Base-by-base conservation (phyloP, 53 echinoderm and acorn worm species). In the Zoroaster sp. region DNA sequence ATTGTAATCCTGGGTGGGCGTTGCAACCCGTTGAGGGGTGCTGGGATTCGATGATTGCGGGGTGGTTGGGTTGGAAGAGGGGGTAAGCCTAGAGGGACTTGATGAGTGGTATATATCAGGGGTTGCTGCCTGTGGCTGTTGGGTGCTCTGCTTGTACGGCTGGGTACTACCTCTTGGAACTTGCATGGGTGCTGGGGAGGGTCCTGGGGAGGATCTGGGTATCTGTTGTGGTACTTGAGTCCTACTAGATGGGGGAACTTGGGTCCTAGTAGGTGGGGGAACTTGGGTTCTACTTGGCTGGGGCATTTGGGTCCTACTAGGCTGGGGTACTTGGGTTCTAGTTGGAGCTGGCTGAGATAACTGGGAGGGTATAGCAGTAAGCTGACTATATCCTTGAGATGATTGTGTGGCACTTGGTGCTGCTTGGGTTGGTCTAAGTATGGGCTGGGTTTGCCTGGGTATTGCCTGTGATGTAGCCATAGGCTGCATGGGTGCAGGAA, bases 1-100 rank as follows among this genome's bases (percentile, higher is more conserved):
- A 45, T 88, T 93, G 77, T 93, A 90, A 7, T 93, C 87, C 39
- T 76, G 79, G 14, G 87, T 74, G 3, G 88, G 86, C 4, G 80
- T 70, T 63, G 89, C 40, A 1, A 36, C 72, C 37, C 40, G 78
- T 11, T 44, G 75, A 10, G 35, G 53, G 13, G 49, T 78, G 28
- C 70, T 72, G 0, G 89, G 89, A 30, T 69, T 53, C 1, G 89
- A 79, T 45, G 89, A 79, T 72, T 87, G 73, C 6, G 87, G 87
- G n/a, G 75, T 49, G 20, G 39, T 41, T n/a, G 76, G 76, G 76
- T 76, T 76, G 33, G 78, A 20, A 37, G 75, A 46, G 11, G 66
- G 81, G 35, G 66, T 44, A 6, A 68, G 66, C 45, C 32, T 65
- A 5, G 28, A 41, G 4, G 82, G 82, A 38, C 82, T 82, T 14